Evolutionary conservation across 2,888 invertebrate genomes (phyloP).

Genomic region (Rhodophaea formosa): DNA sequence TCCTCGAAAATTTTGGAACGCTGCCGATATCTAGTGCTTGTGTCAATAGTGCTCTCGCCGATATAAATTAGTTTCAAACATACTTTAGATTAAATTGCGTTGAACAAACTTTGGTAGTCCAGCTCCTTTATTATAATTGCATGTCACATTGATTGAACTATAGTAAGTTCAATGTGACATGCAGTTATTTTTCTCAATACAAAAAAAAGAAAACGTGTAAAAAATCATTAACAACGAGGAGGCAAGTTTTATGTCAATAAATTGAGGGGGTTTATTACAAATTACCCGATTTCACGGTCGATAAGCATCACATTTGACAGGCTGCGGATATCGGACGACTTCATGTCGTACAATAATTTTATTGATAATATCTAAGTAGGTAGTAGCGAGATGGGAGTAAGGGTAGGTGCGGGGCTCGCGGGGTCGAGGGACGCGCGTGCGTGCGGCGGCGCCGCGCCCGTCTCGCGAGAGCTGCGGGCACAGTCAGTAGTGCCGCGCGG

Average conservation of each 20-base stretch:
- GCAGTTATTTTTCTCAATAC: too few species aligned
- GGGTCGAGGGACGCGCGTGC: constrained; percentile 55
- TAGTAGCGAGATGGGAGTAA: constrained; percentile 72
- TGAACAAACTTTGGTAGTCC: background rate
- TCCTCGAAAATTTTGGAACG: constrained; percentile 9
- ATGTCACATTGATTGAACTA: too few species aligned
- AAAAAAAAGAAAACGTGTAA: too few species aligned
- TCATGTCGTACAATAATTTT: constrained; percentile 74
- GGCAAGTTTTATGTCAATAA: background rate
- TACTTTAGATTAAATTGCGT: background rate
- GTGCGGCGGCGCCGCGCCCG: constrained; percentile 65
- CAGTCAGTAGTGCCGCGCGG: constrained; percentile 63
- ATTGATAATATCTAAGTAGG: constrained; percentile 79
- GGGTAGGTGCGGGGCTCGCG: constrained; percentile 41
- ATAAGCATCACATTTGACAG: constrained; percentile 52
- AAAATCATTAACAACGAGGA: too few species aligned
- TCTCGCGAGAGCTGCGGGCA: constrained; percentile 44
- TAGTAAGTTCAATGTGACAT: background rate
- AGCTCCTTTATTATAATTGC: background rate
- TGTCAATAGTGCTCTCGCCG: background rate
- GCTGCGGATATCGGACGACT: constrained; percentile 58
- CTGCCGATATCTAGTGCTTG: constrained; percentile 3
- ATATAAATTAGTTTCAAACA: constrained; percentile 15
- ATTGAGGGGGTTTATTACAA: constrained; percentile 23
- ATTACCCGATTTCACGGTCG: constrained; percentile 44